Conservation (phyloP, 2,888 invertebrate species). For the Phaedon cochleariae region DNA sequence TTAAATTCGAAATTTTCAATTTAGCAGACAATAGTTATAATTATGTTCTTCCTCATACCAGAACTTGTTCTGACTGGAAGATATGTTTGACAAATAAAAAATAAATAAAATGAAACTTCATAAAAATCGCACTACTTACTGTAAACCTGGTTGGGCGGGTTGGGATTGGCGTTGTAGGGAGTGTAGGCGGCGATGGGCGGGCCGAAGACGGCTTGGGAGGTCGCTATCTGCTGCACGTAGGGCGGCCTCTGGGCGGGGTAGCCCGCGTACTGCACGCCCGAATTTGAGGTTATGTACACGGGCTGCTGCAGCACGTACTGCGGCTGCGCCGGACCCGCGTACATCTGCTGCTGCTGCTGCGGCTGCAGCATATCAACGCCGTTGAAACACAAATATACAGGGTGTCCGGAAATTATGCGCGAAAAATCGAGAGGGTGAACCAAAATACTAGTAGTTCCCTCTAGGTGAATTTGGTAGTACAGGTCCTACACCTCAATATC, state of each 20-base stretch:
- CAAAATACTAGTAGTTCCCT: too few species aligned
- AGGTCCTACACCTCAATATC: too few species aligned
- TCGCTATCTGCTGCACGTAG: neutral
- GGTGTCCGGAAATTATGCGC: too few species aligned
- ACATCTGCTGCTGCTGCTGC: constrained; percentile 33
- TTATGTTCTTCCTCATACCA: too few species aligned
- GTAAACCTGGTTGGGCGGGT: neutral
- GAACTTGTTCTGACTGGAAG: too few species aligned
- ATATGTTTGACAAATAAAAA: too few species aligned
- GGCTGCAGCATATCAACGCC: constrained; percentile 32
- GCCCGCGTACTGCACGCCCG: constrained; percentile 35
- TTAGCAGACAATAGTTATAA: too few species aligned
- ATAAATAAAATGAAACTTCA: too few species aligned
- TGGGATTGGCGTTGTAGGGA: neutral
- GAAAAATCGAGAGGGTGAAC: too few species aligned
- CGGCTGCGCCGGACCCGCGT: constrained; percentile 28
- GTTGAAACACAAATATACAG: too few species aligned
- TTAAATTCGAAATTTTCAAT: too few species aligned
- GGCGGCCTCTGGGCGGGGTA: constrained; percentile 4
- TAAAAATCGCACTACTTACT: constrained; percentile 2
- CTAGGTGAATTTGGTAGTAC: too few species aligned
- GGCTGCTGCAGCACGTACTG: constrained; percentile 41
- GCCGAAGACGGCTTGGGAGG: neutral
- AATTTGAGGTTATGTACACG: constrained; percentile 37
- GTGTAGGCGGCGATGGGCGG: neutral